A percentile compares a stretch with the other conserved stretches of the same genome.
phyloP scores from a whole-genome alignment of 1,140 invertebrate genomes.

The Neodiprion virginianus region DNA sequence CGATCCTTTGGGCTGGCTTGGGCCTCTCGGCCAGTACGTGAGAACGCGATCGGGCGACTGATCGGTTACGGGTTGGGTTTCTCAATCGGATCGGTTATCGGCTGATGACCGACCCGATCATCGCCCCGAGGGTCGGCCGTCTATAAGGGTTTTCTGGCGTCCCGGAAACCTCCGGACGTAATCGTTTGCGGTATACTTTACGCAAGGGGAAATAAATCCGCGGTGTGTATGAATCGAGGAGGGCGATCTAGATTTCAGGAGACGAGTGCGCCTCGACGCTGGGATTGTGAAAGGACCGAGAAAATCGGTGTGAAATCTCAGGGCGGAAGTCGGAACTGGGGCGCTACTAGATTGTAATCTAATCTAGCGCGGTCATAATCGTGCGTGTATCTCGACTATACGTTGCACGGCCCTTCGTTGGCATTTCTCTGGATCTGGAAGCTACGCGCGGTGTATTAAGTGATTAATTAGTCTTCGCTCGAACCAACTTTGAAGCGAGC shows the following conservation, averaged over 20 bases:
- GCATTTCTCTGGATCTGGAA: background rate
- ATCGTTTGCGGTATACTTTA: background rate
- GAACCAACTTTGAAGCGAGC: background rate
- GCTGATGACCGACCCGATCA: background rate
- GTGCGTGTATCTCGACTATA: background rate
- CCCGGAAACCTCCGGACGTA: background rate
- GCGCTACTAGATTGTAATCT: background rate
- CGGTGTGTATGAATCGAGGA: too few species aligned
- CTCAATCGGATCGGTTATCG: constrained; percentile 2
- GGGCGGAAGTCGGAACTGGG: constrained; percentile 3
- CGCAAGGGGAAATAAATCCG: background rate
- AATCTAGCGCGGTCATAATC: background rate
- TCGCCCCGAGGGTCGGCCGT: background rate
- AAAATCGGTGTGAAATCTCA: constrained; percentile 5
- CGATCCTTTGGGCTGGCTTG: background rate
- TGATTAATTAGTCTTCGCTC: background rate
- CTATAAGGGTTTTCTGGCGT: background rate
- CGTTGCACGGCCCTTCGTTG: too few species aligned
- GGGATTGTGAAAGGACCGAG: background rate
- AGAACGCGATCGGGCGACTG: constrained; percentile 1
- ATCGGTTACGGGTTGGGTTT: background rate
- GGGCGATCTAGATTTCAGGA: too few species aligned
- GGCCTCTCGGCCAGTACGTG: background rate
- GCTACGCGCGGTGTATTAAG: background rate
- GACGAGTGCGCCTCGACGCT: too few species aligned